Percentiles rank a stretch among this genome's conserved stretches.
phyloP scores from a whole-genome alignment of 2,113 vertebrate species.

The Toxotes chatareus region DNA sequence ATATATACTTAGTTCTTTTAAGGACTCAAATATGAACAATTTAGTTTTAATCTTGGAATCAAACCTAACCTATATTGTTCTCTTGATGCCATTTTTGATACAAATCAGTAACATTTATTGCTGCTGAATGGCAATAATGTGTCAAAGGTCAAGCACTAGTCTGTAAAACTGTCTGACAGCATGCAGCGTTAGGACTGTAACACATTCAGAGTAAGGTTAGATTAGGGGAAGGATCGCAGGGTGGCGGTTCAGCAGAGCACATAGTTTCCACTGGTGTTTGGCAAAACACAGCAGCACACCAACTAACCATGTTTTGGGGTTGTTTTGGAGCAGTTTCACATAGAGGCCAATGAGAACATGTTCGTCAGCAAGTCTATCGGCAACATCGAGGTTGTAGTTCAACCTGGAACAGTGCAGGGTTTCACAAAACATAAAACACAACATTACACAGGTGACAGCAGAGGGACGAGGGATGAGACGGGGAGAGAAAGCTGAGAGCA shows the following conservation, averaged over 20 bases:
- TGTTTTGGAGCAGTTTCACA: conserved; percentile 97
- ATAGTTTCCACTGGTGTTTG: conserved; percentile 51
- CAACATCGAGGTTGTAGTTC: conserved; percentile 97
- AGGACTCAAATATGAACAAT: background rate
- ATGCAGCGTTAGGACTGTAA: conserved; percentile 52
- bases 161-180: conserved; percentile 31
- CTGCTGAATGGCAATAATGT: background rate
- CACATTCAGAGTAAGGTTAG: conserved; percentile 36
- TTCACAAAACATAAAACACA: conserved; percentile 69
- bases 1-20: background rate
- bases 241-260: conserved; percentile 48
- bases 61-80: background rate
- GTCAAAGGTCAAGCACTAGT: background rate
- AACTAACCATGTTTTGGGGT: conserved; percentile 93
- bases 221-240: conserved; percentile 26
- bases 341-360: conserved; percentile 97
- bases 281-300: conserved; percentile 82
- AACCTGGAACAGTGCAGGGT: conserved; percentile 89
- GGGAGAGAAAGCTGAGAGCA: conserved; percentile 26
- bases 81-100: background rate
- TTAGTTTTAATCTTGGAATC: background rate
- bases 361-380: conserved; percentile 98
- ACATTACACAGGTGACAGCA: conserved; percentile 70
- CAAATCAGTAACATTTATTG: conserved; percentile 5
- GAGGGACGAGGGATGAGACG: background rate